Conservation (phyloP, 2,797 vertebrate species). For the Sebastes melanostomus region DNA sequence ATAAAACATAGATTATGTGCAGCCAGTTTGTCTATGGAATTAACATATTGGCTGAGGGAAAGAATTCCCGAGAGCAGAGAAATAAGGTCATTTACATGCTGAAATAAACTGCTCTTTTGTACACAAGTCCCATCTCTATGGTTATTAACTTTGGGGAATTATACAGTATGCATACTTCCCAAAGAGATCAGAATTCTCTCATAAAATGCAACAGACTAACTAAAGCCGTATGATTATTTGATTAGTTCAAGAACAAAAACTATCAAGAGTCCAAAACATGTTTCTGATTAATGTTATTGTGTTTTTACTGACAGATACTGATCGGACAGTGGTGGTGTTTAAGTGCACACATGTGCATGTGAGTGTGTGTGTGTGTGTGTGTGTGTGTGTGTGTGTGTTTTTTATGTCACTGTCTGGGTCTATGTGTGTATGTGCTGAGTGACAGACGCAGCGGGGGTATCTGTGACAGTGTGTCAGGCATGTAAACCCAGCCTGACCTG, state of each 20-base stretch:
- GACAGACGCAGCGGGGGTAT: conserved; percentile 85
- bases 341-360: conserved; percentile 13
- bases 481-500: conserved; percentile 80
- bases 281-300: conserved; percentile 37
- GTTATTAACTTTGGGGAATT: conserved; percentile 18
- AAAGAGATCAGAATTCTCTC: conserved; percentile 5
- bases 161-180: neutral
- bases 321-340: conserved; percentile 5
- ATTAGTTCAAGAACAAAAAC: conserved; percentile 8
- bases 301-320: conserved; percentile 30
- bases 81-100: conserved; percentile 19
- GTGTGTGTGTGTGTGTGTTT: too few species aligned
- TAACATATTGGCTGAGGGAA: conserved; percentile 20
- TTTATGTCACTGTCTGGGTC: conserved; percentile 29
- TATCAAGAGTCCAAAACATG: conserved; percentile 1
- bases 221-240: neutral
- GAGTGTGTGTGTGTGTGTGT: conserved; percentile 27
- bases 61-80: conserved; percentile 21
- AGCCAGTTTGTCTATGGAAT: neutral
- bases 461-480: conserved; percentile 82
- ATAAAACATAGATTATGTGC: neutral
- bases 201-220: conserved; percentile 11
- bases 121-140: conserved; percentile 13
- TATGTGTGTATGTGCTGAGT: conserved; percentile 66
- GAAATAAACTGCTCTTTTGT: conserved; percentile 18